Evolutionary conservation across 2,888 invertebrate species (phyloP), one percentile per base, ranked within the genome.

Genomic region (Drosophila birchii): DNA sequence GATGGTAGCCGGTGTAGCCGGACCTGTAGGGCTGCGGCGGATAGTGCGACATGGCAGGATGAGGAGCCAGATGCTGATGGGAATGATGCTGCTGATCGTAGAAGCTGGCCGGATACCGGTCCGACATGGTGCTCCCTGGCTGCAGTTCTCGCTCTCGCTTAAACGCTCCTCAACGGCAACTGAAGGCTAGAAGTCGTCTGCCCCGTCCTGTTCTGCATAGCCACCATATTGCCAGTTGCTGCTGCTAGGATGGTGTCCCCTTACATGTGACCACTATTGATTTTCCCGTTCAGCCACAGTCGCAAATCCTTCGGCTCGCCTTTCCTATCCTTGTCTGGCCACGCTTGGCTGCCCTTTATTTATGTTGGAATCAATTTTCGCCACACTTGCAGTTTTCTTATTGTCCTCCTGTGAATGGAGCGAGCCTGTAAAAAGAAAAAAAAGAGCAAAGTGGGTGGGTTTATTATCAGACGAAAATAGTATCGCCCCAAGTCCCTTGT

Each of bases 241-340:
- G 60, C 68, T 80, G 60, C 68, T 80, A 32, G 51, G 23, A 3
- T 63, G 63, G 59, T 86, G 86, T 88, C 86, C 83, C 70, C 74
- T 87, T 87, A 87, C 86, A 86, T 81, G 76, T 73, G 81, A 62
- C 80, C 63, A 56, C 62, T 88, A 86, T 86, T 86, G 85, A 86
- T 86, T 86, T 85, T 77, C 51, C 47, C 32, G 38, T 54, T 58
- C 20, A 45, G 69, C 70, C 47, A 29, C 73, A 68, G 54, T 75
- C 44, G 69, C 57, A 72, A 81, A 76, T 77, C 73, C 78, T 67
- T 70, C 53, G 23, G 55, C 47, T 47, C 11, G 43, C 26, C 36
- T 49, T 26, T 59, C 45, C 51, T 67, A 61, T 78, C 66, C 79
- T 80, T 77, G 58, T 73, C 68, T 76, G 68, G 39, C 63, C 73